Conservation (phyloP, 2,113 vertebrate genomes). For the Mionectes macconnelli region DNA sequence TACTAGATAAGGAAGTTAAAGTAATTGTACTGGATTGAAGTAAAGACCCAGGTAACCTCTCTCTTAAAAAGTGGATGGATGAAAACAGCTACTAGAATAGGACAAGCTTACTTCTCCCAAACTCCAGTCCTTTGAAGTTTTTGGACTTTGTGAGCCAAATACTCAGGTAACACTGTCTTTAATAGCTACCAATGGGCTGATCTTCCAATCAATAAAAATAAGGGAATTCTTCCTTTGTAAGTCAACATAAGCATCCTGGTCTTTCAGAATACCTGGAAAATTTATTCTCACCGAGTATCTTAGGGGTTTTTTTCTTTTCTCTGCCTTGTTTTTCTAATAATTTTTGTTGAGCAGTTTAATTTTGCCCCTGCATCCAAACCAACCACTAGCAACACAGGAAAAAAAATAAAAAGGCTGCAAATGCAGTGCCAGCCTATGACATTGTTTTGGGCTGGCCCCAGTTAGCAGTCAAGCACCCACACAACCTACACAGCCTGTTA, state of each 20-base stretch:
- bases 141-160: not conserved
- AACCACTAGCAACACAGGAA: not conserved
- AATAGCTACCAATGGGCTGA: not conserved
- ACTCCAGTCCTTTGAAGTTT: not conserved
- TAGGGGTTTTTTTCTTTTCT: not conserved
- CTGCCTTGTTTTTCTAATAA: fast-evolving
- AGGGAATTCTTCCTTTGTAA: not conserved
- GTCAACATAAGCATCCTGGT: not conserved
- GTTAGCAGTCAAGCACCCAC: not conserved
- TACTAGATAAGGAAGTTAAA: not conserved
- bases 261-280: not conserved
- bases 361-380: not conserved
- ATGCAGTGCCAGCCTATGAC: not conserved
- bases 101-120: not conserved
- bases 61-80: not conserved
- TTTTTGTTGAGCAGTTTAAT: not conserved
- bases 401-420: not conserved
- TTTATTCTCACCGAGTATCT: fast-evolving
- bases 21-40: not conserved
- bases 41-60: fast-evolving
- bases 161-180: not conserved
- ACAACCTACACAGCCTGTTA: not conserved
- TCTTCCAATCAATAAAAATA: not conserved
- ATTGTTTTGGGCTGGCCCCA: not conserved
- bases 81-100: not conserved